Evolutionary conservation across 2,888 invertebrate genomes (phyloP).

Genomic region (Drosophila barbarae): DNA sequence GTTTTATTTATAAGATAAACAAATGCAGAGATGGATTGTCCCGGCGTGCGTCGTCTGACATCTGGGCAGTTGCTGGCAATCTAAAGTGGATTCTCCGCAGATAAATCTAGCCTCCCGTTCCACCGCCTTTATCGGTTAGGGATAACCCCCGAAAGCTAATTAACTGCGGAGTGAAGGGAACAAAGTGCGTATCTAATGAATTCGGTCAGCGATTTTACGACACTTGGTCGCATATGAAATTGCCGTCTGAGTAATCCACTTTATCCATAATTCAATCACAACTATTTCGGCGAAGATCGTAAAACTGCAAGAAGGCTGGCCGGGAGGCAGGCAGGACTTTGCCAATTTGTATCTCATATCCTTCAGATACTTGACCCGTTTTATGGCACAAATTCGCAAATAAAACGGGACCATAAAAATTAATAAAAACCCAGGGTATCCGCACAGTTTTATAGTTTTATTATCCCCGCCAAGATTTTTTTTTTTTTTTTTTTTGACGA

Average conservation of each 20-base stretch:
- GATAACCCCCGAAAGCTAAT: slow-evolving; percentile 26
- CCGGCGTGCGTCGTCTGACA: slow-evolving; percentile 66
- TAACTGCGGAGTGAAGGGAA: slow-evolving; percentile 19
- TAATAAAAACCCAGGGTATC: slow-evolving; percentile 60
- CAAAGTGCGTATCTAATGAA: slow-evolving; percentile 40
- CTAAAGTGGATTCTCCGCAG: slow-evolving; percentile 59
- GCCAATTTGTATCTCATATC: slow-evolving; percentile 45
- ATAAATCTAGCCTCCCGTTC: slow-evolving; percentile 51
- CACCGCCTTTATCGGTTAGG: not conserved
- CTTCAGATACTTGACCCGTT: slow-evolving; percentile 53
- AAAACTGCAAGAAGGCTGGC: slow-evolving; percentile 45
- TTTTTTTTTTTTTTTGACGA: not conserved
- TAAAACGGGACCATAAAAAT: slow-evolving; percentile 67
- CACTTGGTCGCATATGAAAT: slow-evolving; percentile 40
- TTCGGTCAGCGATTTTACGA: slow-evolving; percentile 45
- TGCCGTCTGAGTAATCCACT: slow-evolving; percentile 61
- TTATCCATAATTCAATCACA: slow-evolving; percentile 75
- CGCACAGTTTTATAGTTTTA: slow-evolving; percentile 67
- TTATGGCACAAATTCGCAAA: slow-evolving; percentile 61
- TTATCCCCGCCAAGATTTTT: slow-evolving; percentile 36
- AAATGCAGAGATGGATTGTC: slow-evolving; percentile 74
- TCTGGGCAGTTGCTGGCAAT: slow-evolving; percentile 61
- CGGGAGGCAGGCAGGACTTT: slow-evolving; percentile 20
- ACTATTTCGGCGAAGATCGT: slow-evolving; percentile 56
- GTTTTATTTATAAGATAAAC: slow-evolving; percentile 68